Evolutionary conservation across 2,113 vertebrate genomes (phyloP), one percentile per base, ranked within the genome.

Genomic region (Archocentrus centrarchus): DNA sequence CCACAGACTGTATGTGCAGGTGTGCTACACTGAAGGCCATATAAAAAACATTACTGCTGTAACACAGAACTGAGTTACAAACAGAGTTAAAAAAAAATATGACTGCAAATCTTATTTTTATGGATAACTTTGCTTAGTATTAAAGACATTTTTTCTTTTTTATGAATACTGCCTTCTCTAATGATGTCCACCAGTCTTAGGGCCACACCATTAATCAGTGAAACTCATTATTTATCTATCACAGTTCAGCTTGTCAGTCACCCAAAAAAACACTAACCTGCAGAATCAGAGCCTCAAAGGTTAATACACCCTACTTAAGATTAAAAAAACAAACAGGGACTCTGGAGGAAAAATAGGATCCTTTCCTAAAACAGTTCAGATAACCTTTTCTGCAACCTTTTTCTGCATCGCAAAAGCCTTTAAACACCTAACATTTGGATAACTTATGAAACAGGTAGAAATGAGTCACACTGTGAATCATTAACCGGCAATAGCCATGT

Each of bases 1-100:
- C 81, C 83, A 68, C 84, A 87, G 81, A 79, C 44, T 78, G 10
- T 35, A 58, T 44, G 55, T 60, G 66, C 91, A 91, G 88, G 82
- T 89, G 89, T 22, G 18, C 55, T 32, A 35, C 41, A 80, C 57
- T 27, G 2, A 77, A 3, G 66, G 30, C 27, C 17, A 53, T 9
- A 13, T 11, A 10, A 22, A 41, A 30, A 59, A 79, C 15, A 13
- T 27, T 39, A 59, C n/a, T 41, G 32, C 11, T 53, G 15, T 6
- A 41, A 20, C 17, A n/a, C 9, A 20, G 17, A 1, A 6, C 47
- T 14, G 5, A 53, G 47, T 55, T n/a, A 55, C 47, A 70, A 41
- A 50, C n/a, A 37, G 18, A 10, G 7, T 10, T 3, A 63, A 75
- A 60, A 30, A 76, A 79, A 84, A 22, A 76, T 66, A 14, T 14